phyloP scores from a whole-genome alignment of 1,140 invertebrate species.

The Brachionus manjavacas region DNA sequence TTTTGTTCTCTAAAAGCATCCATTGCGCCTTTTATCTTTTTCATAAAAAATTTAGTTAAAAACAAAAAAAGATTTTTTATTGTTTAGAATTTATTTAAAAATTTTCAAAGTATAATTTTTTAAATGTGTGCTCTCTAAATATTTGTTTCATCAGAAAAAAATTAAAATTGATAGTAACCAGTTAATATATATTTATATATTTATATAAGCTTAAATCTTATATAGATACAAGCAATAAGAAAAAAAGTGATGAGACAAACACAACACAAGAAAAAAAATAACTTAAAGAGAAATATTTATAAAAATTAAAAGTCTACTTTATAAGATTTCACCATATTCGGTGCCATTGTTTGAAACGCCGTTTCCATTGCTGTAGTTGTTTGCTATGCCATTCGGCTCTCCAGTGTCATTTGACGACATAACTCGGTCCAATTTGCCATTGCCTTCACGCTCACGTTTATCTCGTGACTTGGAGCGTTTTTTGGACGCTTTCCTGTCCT shows the following conservation, averaged over 20 bases:
- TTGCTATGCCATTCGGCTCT: neutral
- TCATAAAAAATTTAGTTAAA: neutral
- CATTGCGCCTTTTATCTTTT: neutral
- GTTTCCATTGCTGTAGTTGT: neutral
- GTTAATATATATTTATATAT: neutral
- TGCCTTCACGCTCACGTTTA: neutral
- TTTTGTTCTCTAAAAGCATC: neutral
- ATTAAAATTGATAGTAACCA: neutral
- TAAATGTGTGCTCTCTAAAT: neutral
- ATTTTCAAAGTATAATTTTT: neutral
- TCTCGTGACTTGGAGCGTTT: neutral
- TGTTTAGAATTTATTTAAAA: neutral
- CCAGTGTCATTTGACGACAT: neutral
- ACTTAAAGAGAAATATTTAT: neutral
- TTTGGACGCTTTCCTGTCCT: neutral
- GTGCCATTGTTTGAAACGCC: neutral
- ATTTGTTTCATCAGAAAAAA: neutral
- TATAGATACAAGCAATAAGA: neutral
- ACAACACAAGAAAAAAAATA: neutral
- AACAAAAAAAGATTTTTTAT: neutral
- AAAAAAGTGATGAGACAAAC: neutral
- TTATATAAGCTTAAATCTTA: neutral
- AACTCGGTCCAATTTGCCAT: neutral
- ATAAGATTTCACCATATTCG: neutral
- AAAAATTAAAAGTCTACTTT: neutral